Evolutionary conservation across 2,888 invertebrate species (phyloP).

Genomic region (Mythimna pallens): DNA sequence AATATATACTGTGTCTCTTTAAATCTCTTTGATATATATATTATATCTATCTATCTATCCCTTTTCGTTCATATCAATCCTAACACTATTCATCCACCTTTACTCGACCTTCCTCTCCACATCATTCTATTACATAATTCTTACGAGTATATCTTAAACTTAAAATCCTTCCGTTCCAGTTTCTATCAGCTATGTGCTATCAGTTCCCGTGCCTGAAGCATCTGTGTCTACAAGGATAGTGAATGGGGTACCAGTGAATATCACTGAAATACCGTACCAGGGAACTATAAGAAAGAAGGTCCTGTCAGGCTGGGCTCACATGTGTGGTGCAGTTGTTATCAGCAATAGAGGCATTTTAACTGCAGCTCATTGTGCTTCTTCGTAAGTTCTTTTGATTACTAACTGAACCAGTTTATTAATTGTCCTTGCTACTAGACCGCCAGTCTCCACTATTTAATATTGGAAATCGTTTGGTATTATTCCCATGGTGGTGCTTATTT

Average conservation of each 20-base stretch:
- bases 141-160: not conserved
- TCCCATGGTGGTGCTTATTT: not conserved
- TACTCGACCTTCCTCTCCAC: not conserved
- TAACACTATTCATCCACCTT: not conserved
- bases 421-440: not conserved
- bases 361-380: slow-evolving; percentile 83
- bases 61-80: not conserved
- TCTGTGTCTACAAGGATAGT: slow-evolving; percentile 78
- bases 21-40: no score
- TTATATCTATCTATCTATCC: no score
- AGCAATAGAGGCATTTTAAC: slow-evolving; percentile 76
- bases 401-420: not conserved
- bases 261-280: slow-evolving; percentile 84
- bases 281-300: slow-evolving; percentile 76
- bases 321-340: slow-evolving; percentile 84
- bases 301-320: slow-evolving; percentile 76
- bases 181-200: slow-evolving; percentile 48
- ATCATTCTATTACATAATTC: not conserved
- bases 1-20: no score
- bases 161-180: slow-evolving; percentile 46
- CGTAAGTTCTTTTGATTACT: slow-evolving; percentile 68
- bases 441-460: not conserved
- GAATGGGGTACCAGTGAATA: slow-evolving; percentile 85
- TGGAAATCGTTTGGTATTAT: not conserved
- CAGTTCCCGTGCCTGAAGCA: slow-evolving; percentile 61